Evolutionary conservation across 2,888 invertebrate genomes (phyloP), one percentile per base, ranked within the genome.

Genomic region (Mesorhabditis sp.): DNA sequence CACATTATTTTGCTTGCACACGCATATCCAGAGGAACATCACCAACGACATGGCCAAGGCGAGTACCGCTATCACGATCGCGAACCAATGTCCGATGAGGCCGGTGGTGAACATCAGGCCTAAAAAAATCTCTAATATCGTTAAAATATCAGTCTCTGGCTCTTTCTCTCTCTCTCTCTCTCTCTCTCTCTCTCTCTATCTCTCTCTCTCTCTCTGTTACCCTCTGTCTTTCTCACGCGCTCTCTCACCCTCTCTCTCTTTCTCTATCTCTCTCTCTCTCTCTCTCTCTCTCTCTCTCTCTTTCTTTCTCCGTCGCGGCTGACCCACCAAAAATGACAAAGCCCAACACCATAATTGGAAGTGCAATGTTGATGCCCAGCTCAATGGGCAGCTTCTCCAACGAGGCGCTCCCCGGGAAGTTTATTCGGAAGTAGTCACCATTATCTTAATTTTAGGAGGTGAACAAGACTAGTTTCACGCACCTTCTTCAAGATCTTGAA

Each of bases 1-100:
- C 58, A 50, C 58, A 50, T 50, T 50, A 50, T 50, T 50, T 50
- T 50, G 58, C 58, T 50, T 50, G n/a, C n/a, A 50, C n/a, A 50
- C 58, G n/a, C 58, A 50, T 13, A 50, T 50, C 58, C 58, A 50
- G 58, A 50, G n/a, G n/a, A 50, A 50, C 58, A n/a, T 13, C 10
- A 50, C n/a, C 58, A 50, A 13, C n/a, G 58, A 50, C 10, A 50
- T 10, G 10, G n/a, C 7, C 7, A n/a, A 10, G n/a, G 10, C 58
- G 58, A 50, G 7, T 10, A 50, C n/a, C 10, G 58, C 58, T 13
- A 50, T 10, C 10, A 50, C 7, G 58, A 50, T 50, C 10, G 10
- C 58, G 58, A 50, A 50, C 58, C 58, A 50, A n/a, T 50, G 58
- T n/a, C 10, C n/a, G 58, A 50, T 50, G 58, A 50, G 58, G n/a